phyloP scores from a whole-genome alignment of 2,113 vertebrate species.

The Ailuropoda melanoleuca region DNA sequence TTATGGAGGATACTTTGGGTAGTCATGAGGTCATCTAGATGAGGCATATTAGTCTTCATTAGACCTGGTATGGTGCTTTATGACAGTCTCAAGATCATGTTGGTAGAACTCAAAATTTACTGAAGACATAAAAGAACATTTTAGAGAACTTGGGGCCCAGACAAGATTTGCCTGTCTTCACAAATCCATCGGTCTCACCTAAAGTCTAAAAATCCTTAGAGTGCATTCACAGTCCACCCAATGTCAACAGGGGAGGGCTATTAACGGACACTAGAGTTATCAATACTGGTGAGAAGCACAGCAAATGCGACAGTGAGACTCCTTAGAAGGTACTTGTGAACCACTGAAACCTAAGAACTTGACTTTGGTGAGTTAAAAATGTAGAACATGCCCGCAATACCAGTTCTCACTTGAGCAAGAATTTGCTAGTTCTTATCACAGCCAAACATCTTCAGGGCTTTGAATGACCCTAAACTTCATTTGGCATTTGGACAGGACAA shows the following conservation, averaged over 20 bases:
- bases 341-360: slow-evolving; percentile 14
- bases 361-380: slow-evolving; percentile 55
- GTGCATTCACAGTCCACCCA: background rate
- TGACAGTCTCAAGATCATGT: background rate
- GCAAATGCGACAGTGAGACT: background rate
- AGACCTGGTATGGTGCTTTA: background rate
- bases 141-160: background rate
- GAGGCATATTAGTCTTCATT: background rate
- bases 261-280: background rate
- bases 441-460: slow-evolving; percentile 62
- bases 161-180: background rate
- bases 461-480: slow-evolving; percentile 54
- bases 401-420: slow-evolving; percentile 67
- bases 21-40: background rate
- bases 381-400: background rate
- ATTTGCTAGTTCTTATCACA: slow-evolving; percentile 67
- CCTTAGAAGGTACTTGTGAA: slow-evolving; percentile 41
- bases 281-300: background rate
- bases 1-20: background rate
- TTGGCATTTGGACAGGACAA: slow-evolving; percentile 66
- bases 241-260: background rate
- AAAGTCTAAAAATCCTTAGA: background rate
- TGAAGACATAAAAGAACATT: background rate
- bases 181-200: background rate
- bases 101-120: background rate